A percentile compares a stretch with the other conserved stretches of the same genome.
phyloP scores from a whole-genome alignment of 2,113 vertebrate species.

The Potamarius usumacintae region DNA sequence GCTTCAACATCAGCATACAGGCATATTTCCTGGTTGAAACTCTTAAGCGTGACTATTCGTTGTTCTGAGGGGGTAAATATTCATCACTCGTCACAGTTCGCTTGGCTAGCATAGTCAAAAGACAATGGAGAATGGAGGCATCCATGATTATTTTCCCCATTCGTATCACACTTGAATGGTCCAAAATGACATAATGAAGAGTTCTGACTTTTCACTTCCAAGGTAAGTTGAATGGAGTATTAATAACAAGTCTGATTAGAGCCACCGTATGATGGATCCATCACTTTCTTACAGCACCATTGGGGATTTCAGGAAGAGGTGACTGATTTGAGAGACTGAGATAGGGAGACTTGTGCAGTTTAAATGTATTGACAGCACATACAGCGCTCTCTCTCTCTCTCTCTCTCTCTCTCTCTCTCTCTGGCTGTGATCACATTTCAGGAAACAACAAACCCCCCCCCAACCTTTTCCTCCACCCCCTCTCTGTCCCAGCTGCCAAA shows the following conservation, averaged over 20 bases:
- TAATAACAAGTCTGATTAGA: background rate
- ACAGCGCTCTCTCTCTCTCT: background rate
- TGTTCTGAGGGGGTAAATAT: too few relatives aligned
- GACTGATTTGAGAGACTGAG: background rate
- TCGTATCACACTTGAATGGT: background rate
- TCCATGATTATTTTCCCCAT: background rate
- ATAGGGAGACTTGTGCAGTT: background rate
- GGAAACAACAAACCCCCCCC: conserved; percentile 53
- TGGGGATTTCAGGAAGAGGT: background rate
- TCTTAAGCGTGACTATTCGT: too few relatives aligned
- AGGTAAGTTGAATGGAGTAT: background rate
- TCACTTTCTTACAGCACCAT: conserved; percentile 29
- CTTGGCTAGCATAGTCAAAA: too few relatives aligned
- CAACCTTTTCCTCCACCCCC: conserved; percentile 40
- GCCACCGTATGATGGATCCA: conserved; percentile 55
- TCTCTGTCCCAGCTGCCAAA: conserved; percentile 54
- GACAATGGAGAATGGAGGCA: too few relatives aligned
- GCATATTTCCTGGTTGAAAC: too few relatives aligned
- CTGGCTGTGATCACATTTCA: conserved; percentile 53
- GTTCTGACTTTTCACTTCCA: background rate
- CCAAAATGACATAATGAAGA: background rate
- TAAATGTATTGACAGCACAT: background rate
- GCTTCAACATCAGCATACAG: too few relatives aligned
- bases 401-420: conserved; percentile 21
- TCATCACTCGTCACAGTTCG: too few relatives aligned